Base-by-base conservation (phyloP, 2,113 vertebrate species). In the Campylomormyrus numenius region DNA sequence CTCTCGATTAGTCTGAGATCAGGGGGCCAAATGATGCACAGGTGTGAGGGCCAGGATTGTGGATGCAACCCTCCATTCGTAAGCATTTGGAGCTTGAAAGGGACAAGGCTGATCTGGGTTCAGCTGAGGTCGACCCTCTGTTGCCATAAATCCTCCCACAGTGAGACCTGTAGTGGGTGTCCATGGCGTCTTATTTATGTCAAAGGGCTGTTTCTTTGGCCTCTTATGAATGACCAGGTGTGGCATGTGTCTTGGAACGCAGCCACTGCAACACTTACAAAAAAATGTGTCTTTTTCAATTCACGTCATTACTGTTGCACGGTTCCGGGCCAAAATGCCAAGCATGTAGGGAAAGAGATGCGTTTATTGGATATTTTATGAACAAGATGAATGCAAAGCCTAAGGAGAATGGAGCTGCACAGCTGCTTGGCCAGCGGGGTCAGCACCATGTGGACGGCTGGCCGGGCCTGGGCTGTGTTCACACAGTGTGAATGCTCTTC, bases 11-110 rank as follows among this genome's bases (percentile, higher is more conserved):
- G 88, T 85, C 92, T 92, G 93, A 92, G 94, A 94, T 92, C 91
- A 58, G 15, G 89, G 91, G 90, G 91, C 74, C 89, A 95, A 96
- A 96, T 96, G 94, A 93, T 90, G 94, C 91, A 93, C 96, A 96
- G 95, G 96, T 96, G 96, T 95, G 93, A 91, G 91, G 74, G 74
- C 15, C 35, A 19, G 74, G 74, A 42, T 31, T 80, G 70, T 17
- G 31, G 74, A 8, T 42, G 74, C 31, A 39, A 2, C 5, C 35
- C 74, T 80, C 35, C 74, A 80, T 42, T 19, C 35, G 13, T 42
- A 19, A 19, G 74, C 35, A 42, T 48, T n/a, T 46, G 83, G 45
- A 85, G 39, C 83, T 45, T 46, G 83, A 48, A 48, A 35, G 10
- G 5, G 35, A 80, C 35, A 80, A 42, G 35, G 35, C 74, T 42